phyloP scores from a whole-genome alignment of 2,113 vertebrate species.

The Pelmatolapia mariae region DNA sequence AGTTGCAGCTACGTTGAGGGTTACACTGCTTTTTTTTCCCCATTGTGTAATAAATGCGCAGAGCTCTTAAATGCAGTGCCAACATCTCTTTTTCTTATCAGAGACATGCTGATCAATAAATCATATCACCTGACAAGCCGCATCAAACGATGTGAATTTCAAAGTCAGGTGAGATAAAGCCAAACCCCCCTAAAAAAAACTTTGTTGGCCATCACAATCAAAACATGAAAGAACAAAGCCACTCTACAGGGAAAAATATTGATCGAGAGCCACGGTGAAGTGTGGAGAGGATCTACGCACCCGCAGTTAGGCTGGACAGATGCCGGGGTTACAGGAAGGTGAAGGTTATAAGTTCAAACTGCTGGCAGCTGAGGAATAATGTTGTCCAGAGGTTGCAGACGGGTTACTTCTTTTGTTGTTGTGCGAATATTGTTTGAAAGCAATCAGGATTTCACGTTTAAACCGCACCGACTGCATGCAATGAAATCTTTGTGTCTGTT shows the following conservation, averaged over 20 bases:
- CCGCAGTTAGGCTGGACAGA: conserved; percentile 38
- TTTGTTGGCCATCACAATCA: conserved; percentile 26
- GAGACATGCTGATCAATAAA: conserved; percentile 53
- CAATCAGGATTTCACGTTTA: not conserved
- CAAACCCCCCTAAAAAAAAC: not conserved
- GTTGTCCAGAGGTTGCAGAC: not conserved
- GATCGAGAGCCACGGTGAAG: conserved; percentile 45
- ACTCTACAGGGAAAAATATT: conserved; percentile 22
- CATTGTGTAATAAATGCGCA: conserved; percentile 1
- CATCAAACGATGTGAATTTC: conserved; percentile 37
- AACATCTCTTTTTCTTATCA: conserved; percentile 1
- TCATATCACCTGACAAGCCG: conserved; percentile 35
- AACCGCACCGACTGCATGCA: not conserved
- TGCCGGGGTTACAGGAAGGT: conserved; percentile 53
- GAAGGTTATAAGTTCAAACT: conserved; percentile 35
- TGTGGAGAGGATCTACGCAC: conserved; percentile 35
- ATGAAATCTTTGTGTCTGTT: not conserved
- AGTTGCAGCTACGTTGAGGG: not conserved
- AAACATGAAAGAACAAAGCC: conserved; percentile 56
- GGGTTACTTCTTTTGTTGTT: not conserved
- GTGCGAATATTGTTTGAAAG: not conserved
- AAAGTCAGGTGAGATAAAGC: conserved; percentile 2
- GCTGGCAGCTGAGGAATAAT: conserved; percentile 10
- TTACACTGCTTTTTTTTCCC: not conserved
- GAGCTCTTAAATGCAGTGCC: conserved; percentile 10